Evolutionary conservation across 2,113 vertebrate genomes (phyloP).

Genomic region (Synchiropus splendidus): DNA sequence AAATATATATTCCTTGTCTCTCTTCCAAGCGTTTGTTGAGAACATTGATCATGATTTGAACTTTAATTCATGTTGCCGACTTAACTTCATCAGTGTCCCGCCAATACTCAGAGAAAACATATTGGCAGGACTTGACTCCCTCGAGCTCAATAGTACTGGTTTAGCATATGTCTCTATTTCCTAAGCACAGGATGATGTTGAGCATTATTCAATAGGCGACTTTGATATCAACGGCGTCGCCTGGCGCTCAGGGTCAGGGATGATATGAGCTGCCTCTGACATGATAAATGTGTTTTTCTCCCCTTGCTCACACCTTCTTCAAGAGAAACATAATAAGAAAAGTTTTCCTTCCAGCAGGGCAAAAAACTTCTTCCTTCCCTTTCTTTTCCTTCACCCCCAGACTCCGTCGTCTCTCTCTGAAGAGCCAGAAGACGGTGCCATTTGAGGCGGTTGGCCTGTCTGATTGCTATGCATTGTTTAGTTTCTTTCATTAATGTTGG

Average conservation of each 20-base stretch:
- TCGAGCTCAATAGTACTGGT: conserved; percentile 18
- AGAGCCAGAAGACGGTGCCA: conserved; percentile 28
- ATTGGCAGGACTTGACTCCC: no score
- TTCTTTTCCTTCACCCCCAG: conserved; percentile 14
- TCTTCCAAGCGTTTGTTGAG: no score
- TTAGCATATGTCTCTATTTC: conserved; percentile 47
- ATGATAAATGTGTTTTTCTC: conserved; percentile 63
- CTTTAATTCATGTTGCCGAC: no score
- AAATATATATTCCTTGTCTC: no score
- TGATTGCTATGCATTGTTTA: conserved; percentile 93
- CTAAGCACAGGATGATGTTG: conserved; percentile 32
- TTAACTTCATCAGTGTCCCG: conserved; percentile 13
- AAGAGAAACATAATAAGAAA: conserved; percentile 61
- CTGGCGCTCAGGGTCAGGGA: conserved; percentile 51
- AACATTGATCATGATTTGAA: no score
- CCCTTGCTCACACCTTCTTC: conserved; percentile 45
- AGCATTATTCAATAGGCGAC: conserved; percentile 54
- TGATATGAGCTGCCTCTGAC: conserved; percentile 54
- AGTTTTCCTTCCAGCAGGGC: conserved; percentile 49
- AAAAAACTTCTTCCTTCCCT: conserved; percentile 22
- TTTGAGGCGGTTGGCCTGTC: conserved; percentile 26
- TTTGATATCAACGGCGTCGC: conserved; percentile 44
- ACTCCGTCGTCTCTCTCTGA: conserved; percentile 26
- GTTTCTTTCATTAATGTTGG: conserved; percentile 94
- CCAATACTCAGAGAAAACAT: conserved; percentile 13